Evolutionary conservation across 2,113 vertebrate genomes (phyloP).

Genomic region (Malaclemys terrapin): DNA sequence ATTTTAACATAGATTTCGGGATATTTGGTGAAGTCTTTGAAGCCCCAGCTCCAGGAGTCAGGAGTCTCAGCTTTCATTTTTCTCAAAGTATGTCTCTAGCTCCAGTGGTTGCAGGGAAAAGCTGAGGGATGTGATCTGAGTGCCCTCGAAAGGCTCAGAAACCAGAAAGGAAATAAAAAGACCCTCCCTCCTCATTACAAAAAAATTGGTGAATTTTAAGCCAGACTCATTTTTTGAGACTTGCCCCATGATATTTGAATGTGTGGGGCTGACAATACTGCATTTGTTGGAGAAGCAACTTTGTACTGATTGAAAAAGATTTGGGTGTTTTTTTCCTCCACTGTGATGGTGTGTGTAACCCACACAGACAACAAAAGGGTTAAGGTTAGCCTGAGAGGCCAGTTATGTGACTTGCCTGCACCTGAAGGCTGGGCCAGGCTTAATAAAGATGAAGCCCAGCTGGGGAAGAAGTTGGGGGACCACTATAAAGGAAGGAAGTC

Average conservation of each 20-base stretch:
- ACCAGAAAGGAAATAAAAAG: not conserved
- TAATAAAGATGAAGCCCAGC: no score
- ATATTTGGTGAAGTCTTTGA: not conserved
- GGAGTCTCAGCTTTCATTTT: not conserved
- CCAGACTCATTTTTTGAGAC: not conserved
- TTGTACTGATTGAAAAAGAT: not conserved
- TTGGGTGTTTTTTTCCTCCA: not conserved
- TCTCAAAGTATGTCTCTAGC: not conserved
- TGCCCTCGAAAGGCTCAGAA: not conserved
- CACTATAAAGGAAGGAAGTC: no score
- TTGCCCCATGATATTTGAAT: not conserved
- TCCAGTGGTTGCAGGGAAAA: not conserved
- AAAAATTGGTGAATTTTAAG: not conserved
- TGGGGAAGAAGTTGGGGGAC: no score
- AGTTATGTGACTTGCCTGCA: no score
- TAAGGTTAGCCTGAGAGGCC: no score
- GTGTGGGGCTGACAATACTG: no score
- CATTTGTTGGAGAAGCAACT: not conserved
- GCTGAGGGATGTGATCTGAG: not conserved
- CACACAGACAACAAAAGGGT: no score
- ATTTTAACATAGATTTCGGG: not conserved
- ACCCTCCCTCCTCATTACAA: not conserved
- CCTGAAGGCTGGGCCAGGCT: no score
- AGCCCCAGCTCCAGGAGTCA: not conserved
- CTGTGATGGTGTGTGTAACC: no score